Percentiles rank a stretch among this genome's conserved stretches.
Evolutionary conservation across 2,797 vertebrate genomes (phyloP).

Genomic region (Tinamus major): DNA sequence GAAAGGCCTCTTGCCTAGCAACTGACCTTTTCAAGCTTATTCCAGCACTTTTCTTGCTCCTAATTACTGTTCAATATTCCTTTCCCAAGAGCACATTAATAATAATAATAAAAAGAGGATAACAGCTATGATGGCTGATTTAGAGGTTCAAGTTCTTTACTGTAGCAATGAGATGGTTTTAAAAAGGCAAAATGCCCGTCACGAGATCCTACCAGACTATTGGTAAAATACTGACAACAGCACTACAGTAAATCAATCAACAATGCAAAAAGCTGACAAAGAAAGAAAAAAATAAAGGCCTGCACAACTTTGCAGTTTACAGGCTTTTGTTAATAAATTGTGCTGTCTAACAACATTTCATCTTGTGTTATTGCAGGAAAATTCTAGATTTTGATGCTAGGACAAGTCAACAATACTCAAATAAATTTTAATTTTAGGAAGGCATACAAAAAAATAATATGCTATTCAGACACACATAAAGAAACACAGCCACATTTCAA

Average conservation of each 20-base stretch:
- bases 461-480: background rate
- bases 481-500: rapidly evolving
- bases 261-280: conserved; percentile 84
- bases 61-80: conserved; percentile 81
- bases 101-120: conserved; percentile 76
- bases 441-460: background rate
- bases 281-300: conserved; percentile 76
- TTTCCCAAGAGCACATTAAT: conserved; percentile 78
- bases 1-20: conserved; percentile 71
- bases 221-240: conserved; percentile 84
- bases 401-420: conserved; percentile 26
- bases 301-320: conserved; percentile 75
- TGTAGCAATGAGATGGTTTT: conserved; percentile 79
- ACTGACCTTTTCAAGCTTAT: conserved; percentile 84
- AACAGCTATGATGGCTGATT: conserved; percentile 73
- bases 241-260: conserved; percentile 79
- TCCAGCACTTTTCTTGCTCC: conserved; percentile 78
- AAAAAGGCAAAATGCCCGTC: conserved; percentile 83
- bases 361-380: conserved; percentile 59
- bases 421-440: conserved; percentile 14
- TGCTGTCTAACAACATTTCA: conserved; percentile 76
- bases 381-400: conserved; percentile 56
- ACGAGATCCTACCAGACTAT: conserved; percentile 79
- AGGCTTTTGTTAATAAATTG: conserved; percentile 78
- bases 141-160: conserved; percentile 71